Evolutionary conservation across 1,140 invertebrate genomes (phyloP), one percentile per base, ranked within the genome.

Genomic region (Dreissena polymorpha): DNA sequence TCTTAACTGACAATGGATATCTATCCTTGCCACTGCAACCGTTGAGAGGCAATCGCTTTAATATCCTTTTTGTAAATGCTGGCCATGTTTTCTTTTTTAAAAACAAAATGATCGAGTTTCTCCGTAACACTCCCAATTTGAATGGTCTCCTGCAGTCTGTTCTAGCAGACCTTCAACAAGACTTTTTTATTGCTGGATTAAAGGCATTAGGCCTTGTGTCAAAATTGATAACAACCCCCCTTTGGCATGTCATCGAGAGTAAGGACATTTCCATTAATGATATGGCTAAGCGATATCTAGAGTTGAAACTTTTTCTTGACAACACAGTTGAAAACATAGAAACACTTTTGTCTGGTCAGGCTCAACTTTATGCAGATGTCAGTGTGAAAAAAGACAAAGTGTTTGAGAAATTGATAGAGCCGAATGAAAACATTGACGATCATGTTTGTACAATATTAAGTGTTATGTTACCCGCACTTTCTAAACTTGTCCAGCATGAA

Each of bases 211-310:
- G 75, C 10, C 51, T 78, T 10, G 23, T 78, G 12, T 69, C 64
- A 14, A 78, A 68, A 69, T 39, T 53, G 67, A 57, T 78, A 21
- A 78, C 64, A 55, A 78, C 75, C 21, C 75, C 75, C 14, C 51
- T 78, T 6, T 78, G 75, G 75, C 18, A 78, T 55, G 12, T 78
- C 10, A 51, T 80, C 12, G 77, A 80, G 50, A 39, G 60, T 27
- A 70, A 80, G 71, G 75, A 65, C 50, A 49, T 85, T 55, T 55
- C 64, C 14, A 81, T 85, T 50, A 14, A 63, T 23, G 65, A 64
- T 6, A 85, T 85, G 84, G 81, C 75, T 72, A 39, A 10, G 55
- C 70, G 70, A 2, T 85, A 85, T 23, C 55, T 79, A n/a, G 8
- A 39, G 16, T 50, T 76, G 14, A 25, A 64, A 18, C 49, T 25